Conservation (phyloP, 2,888 invertebrate species). For the Dolomedes plantarius region DNA sequence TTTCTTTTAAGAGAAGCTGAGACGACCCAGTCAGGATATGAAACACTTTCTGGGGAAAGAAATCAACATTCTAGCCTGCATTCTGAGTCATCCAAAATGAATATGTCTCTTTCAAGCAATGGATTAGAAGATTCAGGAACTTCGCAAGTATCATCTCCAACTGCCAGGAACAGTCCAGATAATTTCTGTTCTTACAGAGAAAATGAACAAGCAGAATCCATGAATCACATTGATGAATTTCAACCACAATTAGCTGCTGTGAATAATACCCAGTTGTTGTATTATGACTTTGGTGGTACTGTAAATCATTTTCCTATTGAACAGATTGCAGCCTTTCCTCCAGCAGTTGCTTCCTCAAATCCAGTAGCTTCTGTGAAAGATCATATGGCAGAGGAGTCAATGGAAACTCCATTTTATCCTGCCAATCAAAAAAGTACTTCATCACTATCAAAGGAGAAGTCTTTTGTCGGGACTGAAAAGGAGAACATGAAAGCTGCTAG, state of each 20-base stretch:
- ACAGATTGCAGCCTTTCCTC: neutral
- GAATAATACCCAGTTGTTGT: neutral
- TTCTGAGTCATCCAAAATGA: neutral
- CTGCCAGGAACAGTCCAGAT: no score
- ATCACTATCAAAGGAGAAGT: conserved; percentile 43
- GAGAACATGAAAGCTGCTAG: conserved; percentile 27
- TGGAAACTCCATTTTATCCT: conserved; percentile 58
- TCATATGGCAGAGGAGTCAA: conserved; percentile 25
- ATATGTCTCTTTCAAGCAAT: neutral
- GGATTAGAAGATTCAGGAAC: no score
- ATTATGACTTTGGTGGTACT: neutral
- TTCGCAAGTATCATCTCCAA: no score
- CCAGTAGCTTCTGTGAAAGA: conserved; percentile 36
- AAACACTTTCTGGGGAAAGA: conserved; percentile 7
- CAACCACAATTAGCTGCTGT: conserved; percentile 42
- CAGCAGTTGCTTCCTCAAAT: conserved; percentile 1
- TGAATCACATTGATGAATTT: conserved; percentile 26
- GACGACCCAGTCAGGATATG: conserved; percentile 37
- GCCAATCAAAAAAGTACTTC: conserved; percentile 61
- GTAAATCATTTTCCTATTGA: conserved; percentile 32
- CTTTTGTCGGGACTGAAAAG: conserved; percentile 40
- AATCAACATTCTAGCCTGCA: neutral
- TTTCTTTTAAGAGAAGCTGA: neutral
- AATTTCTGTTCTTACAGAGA: no score
- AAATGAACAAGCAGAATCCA: neutral